Base-by-base conservation (phyloP, 2,888 invertebrate genomes). In the Callyntrura sp. region DNA sequence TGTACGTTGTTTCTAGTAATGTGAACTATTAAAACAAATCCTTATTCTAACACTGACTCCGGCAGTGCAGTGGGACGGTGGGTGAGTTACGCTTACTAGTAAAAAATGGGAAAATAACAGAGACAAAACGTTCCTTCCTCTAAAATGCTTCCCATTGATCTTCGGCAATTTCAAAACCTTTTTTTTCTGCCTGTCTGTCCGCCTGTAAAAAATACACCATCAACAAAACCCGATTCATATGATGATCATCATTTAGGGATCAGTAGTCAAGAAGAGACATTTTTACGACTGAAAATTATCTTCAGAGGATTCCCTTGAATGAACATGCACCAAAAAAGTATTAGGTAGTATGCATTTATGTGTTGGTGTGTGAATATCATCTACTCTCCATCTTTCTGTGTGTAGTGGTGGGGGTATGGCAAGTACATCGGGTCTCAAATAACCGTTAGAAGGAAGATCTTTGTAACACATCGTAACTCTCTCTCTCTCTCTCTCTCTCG, bases 281-380 rank as follows among this genome's bases (percentile, higher is more conserved):
- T 87, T 87, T 87, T 87, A 87, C 70, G 81, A 81, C 81, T 70
- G 43, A 81, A 87, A 87, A 87, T 87, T 87, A 87, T 87, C 81
- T 79, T 60, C 25, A 35, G 70, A 87, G 51, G 76, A 85, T 76
- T 85, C 65, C 65, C 68, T 85, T 20, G 76, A 62, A 17, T 70
- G 70, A 35, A 70, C 43, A 43, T 35, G 43, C 45, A 55, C 17
- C 48, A n/a, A n/a, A n/a, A n/a, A n/a, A n/a, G n/a, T n/a, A n/a
- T n/a, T n/a, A n/a, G n/a, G n/a, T n/a, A n/a, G n/a, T n/a, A n/a
- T n/a, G n/a, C n/a, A n/a, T n/a, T n/a, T n/a, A n/a, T n/a, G n/a
- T n/a, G n/a, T n/a, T n/a, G n/a, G n/a, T n/a, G n/a, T n/a, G n/a
- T n/a, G n/a, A n/a, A n/a, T n/a, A n/a, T n/a, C n/a, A n/a, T n/a